Base-by-base conservation (phyloP, 2,113 vertebrate genomes). In the Phainopepla nitens region DNA sequence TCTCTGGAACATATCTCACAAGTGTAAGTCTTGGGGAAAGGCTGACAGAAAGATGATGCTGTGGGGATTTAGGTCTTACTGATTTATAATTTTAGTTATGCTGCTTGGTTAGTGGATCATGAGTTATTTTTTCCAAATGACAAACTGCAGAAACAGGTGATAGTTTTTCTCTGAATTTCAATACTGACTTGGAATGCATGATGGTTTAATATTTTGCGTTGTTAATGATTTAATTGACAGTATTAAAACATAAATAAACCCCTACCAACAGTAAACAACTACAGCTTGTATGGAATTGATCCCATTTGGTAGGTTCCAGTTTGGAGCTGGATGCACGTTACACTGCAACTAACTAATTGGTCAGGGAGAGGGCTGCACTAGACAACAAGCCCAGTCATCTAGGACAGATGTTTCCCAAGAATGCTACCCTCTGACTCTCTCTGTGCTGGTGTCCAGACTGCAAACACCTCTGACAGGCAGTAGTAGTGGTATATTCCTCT, bases 11-110 rank as follows among this genome's bases (percentile, higher is more conserved):
- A 31, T 0, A 42, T 72, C 82, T 65, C 58, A 60, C 41, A 79
- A 27, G 19, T 71, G 15, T 36, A 53, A 77, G 64, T 51, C 78
- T 54, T 82, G 45, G 44, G 33, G 19, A 87, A 93, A 86, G 66
- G 78, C 66, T 92, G 71, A 92, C 31, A 87, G 84, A 94, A 94
- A 80, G 79, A 87, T 80, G 79, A 45, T 80, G 44, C 76, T 87
- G 44, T 71, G 19, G 58, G 77, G 64, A 80, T 93, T 96, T 95
- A 85, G 71, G 2, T 87, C 35, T 87, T 80, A 57, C 22, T 87
- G 87, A 89, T 89, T 89, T 87, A 82, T 90, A 47, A 36, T 84
- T 76, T 89, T 89, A 18, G 24, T 86, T 95, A 62, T 69, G n/a
- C 39, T 90, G 44, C 47, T 93, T 82, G 33, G 31, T 76, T 94